These are phyloP conservation scores for Ictalurus furcatus DNA, from an alignment of 2,113 vertebrate species.

Conservation along the genomic window DNA sequence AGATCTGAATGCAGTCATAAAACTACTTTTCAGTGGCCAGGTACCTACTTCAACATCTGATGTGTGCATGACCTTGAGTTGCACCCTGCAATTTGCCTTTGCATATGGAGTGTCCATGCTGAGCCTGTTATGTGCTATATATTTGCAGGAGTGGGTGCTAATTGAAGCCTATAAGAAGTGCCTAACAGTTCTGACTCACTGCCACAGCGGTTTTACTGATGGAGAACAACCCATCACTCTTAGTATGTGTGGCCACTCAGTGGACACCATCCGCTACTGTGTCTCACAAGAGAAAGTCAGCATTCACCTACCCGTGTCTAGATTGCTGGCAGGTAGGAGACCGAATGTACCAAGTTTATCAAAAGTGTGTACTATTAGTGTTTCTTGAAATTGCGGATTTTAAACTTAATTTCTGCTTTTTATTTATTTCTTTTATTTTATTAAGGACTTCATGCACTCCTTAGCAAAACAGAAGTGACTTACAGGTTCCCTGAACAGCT, in stretches of 20 bases:
- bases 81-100: not conserved
- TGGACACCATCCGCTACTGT: slow-evolving; percentile 94
- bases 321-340: slow-evolving; percentile 90
- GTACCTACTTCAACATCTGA: too few species aligned
- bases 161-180: slow-evolving; percentile 95
- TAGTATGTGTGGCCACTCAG: slow-evolving; percentile 87
- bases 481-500: slow-evolving; percentile 91
- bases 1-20: too few species aligned
- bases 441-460: slow-evolving; percentile 89
- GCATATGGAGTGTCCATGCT: not conserved
- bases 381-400: not conserved
- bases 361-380: not conserved
- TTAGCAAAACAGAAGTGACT: slow-evolving; percentile 92
- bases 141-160: slow-evolving; percentile 84
- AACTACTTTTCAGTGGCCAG: too few species aligned
- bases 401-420: not conserved
- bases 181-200: slow-evolving; percentile 83
- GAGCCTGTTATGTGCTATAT: not conserved
- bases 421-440: slow-evolving; percentile 6
- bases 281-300: slow-evolving; percentile 98
- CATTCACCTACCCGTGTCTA: slow-evolving; percentile 94
- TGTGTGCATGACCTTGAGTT: too few species aligned
- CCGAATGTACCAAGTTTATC: not conserved
- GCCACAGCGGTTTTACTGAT: slow-evolving; percentile 87
- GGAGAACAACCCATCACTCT: slow-evolving; percentile 92